Conservation (phyloP, 1,140 invertebrate genomes). For the Drosophila novamexicana region DNA sequence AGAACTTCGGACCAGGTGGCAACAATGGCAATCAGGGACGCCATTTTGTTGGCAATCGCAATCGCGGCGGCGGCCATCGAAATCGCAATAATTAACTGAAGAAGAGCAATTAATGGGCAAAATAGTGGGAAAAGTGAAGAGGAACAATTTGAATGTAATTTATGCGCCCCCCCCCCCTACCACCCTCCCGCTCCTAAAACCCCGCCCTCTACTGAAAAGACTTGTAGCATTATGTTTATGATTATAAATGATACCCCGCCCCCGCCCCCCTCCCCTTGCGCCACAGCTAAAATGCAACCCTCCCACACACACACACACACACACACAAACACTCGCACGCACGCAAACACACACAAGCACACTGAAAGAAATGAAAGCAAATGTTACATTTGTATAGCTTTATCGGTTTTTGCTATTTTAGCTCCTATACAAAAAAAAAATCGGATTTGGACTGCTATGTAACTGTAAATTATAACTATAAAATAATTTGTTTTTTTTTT, state of each 20-base stretch:
- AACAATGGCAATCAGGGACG: conserved; percentile 54
- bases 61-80: conserved; percentile 46
- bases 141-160: background rate
- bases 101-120: background rate
- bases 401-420: conserved; percentile 38
- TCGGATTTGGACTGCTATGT: conserved; percentile 66
- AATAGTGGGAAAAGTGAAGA: background rate
- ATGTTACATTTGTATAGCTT: conserved; percentile 41
- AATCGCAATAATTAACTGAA: conserved; percentile 47
- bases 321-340: background rate
- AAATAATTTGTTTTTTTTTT: conserved; percentile 25
- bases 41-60: conserved; percentile 20
- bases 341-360: conserved; percentile 3
- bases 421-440: conserved; percentile 11
- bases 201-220: conserved; percentile 28
- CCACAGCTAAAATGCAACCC: background rate
- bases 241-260: background rate
- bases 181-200: background rate
- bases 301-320: background rate
- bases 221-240: conserved; percentile 44
- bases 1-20: conserved; percentile 49
- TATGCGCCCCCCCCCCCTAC: background rate
- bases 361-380: conserved; percentile 16
- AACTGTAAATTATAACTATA: conserved; percentile 41
- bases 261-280: too few species aligned